These are phyloP conservation scores for Pangasius mekongensis DNA, from an alignment of 2,797 vertebrate species.

Conservation along the genomic window DNA sequence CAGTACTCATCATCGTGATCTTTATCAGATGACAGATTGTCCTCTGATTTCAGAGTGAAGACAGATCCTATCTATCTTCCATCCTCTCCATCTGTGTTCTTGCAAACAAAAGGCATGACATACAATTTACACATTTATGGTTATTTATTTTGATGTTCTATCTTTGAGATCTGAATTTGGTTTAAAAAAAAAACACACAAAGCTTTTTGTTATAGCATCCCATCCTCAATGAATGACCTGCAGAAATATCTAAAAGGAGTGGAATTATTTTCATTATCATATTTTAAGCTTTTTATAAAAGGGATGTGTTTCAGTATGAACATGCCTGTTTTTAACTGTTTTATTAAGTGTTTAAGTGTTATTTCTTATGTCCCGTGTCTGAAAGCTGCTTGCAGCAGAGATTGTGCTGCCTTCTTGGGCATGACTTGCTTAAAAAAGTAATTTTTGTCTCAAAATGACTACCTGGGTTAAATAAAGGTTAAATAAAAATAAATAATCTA, in stretches of 20 bases:
- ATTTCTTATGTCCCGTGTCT: not conserved
- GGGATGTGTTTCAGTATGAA: not conserved
- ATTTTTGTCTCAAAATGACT: not conserved
- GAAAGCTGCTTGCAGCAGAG: not conserved
- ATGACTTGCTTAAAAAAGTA: not conserved
- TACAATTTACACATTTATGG: not conserved
- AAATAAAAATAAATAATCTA: not conserved
- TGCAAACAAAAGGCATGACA: not conserved
- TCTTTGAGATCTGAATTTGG: not conserved
- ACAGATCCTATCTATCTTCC: not conserved
- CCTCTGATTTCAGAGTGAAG: not conserved
- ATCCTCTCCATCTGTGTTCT: not conserved
- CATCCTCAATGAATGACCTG: not conserved
- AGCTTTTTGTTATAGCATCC: not conserved
- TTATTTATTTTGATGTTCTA: not conserved
- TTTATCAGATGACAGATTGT: not conserved
- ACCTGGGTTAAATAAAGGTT: not conserved
- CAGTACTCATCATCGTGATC: not conserved
- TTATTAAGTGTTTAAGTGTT: not conserved
- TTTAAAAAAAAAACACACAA: not conserved
- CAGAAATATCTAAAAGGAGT: not conserved
- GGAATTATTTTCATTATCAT: not conserved
- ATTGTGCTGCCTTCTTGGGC: not conserved
- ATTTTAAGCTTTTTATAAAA: not conserved
- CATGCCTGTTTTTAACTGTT: too few species aligned